Evolutionary conservation across 2,797 vertebrate genomes (phyloP), one percentile per base, ranked within the genome.

Genomic region (Benthosema pterotum): DNA sequence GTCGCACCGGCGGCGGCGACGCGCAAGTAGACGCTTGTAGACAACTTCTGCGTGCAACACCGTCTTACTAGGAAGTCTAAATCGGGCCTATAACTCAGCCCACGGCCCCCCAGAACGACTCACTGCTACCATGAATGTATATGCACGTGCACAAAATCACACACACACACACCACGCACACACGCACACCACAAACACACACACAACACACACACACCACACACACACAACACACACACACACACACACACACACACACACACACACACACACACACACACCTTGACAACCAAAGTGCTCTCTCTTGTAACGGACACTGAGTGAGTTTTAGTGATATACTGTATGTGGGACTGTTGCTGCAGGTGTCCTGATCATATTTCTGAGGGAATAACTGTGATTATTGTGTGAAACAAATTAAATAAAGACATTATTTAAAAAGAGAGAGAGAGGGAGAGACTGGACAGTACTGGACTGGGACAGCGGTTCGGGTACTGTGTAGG

Each of bases 271-370:
- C 55, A 50, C 57, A 57, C 55, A 83, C 78, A 88, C 83, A 87
- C 80, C 75, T 90, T 84, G 79, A 89, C 88, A 90, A 94, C 93
- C 93, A 93, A 94, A 94, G 93, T 93, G 92, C 93, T 93, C 91
- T 93, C 88, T 91, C 87, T 88, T 88, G 84, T 86, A 87, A 84
- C 82, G 71, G 87, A 86, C 68, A 65, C 82, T 83, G 52, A 80
- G 85, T 84, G 82, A 88, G 86, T 22, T n/a, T n/a, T 2, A 25
- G 22, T 25, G 22, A 25, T 25, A n/a, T n/a, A n/a, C n/a, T n/a
- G n/a, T n/a, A 80, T 82, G 57, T 82, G 82, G 83, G 82, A 87
- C 78, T 76, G 77, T 78, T 82, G 78, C 78, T 82, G 78, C 78
- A 85, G 77, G 83, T 78, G 80, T 73, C 69, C 80, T 70, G 77